Conservation (phyloP, 2,888 invertebrate species). For the Ophion costatus region DNA sequence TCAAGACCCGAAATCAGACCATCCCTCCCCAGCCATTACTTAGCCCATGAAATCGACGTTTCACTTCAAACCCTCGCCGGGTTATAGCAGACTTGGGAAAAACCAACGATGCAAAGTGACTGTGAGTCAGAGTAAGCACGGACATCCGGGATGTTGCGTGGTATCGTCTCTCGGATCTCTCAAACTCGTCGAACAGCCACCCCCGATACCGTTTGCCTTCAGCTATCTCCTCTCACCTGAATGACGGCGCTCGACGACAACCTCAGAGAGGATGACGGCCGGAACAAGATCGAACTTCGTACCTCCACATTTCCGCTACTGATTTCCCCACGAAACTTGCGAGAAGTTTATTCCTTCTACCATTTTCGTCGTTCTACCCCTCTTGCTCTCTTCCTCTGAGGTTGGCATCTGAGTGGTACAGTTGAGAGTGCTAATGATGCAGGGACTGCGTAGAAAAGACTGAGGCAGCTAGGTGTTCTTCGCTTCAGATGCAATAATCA, state of each 20-base stretch:
- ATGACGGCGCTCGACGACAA: slow-evolving; percentile 45
- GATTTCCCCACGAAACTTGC: slow-evolving; percentile 59
- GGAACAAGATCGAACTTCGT: slow-evolving; percentile 60
- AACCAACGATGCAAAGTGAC: slow-evolving; percentile 42
- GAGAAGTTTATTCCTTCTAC: slow-evolving; percentile 39
- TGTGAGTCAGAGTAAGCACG: slow-evolving; percentile 49
- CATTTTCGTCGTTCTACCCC: not conserved
- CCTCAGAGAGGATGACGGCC: slow-evolving; percentile 16
- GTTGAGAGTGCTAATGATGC: no score
- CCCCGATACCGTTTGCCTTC: not conserved
- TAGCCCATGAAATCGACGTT: no score
- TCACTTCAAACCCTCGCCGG: not conserved
- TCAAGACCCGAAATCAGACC: no score
- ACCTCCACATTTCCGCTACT: slow-evolving; percentile 45
- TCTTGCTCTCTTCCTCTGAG: slow-evolving; percentile 6
- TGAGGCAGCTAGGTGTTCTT: no score
- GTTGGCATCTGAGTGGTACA: no score
- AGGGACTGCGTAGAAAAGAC: no score
- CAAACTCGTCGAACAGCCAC: not conserved
- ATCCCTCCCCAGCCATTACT: no score
- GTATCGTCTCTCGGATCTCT: slow-evolving; percentile 46
- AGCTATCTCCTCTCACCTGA: not conserved
- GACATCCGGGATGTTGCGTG: slow-evolving; percentile 50
- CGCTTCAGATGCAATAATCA: no score
- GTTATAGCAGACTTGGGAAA: slow-evolving; percentile 3